Evolutionary conservation across 92 coral and sea anemone species (phyloP).

Genomic region (Ricordea florida): DNA sequence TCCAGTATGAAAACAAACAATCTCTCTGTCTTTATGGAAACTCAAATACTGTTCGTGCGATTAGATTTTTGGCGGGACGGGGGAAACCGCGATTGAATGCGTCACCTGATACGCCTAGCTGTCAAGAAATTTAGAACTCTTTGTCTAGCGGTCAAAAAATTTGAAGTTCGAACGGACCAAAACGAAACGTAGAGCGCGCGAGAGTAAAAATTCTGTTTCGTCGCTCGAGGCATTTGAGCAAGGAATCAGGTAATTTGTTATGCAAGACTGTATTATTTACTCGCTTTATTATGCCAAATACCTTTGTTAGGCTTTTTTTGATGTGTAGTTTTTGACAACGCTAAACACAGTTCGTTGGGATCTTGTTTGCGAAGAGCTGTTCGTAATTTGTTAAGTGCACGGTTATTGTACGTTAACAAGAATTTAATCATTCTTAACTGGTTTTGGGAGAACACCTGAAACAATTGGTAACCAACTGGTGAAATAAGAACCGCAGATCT

Average conservation of each 20-base stretch:
- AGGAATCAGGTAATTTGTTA: conserved; percentile 20
- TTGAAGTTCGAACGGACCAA: too few species aligned
- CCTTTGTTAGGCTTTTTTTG: not conserved
- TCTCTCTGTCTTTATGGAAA: not conserved
- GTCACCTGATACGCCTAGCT: conserved; percentile 20
- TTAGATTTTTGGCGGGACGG: conserved; percentile 22
- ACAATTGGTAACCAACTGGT: too few species aligned
- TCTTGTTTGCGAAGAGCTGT: too few species aligned
- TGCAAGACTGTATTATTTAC: not conserved
- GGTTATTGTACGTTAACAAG: too few species aligned
- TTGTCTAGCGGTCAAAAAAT: not conserved
- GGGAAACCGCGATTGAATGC: not conserved
- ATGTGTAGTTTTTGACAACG: not conserved
- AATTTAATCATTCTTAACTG: too few species aligned
- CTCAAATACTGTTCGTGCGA: conserved; percentile 7
- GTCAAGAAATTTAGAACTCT: conserved; percentile 20
- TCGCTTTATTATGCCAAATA: not conserved
- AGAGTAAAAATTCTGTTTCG: conserved; percentile 8
- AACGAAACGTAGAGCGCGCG: too few species aligned
- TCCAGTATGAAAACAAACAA: conserved; percentile 14
- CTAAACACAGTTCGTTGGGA: not conserved
- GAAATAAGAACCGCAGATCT: too few species aligned
- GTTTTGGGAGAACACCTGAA: too few species aligned
- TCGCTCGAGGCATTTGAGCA: not conserved
- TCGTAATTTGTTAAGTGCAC: too few species aligned